Conservation (phyloP, 2,888 invertebrate species). For the Pammene aurita region DNA sequence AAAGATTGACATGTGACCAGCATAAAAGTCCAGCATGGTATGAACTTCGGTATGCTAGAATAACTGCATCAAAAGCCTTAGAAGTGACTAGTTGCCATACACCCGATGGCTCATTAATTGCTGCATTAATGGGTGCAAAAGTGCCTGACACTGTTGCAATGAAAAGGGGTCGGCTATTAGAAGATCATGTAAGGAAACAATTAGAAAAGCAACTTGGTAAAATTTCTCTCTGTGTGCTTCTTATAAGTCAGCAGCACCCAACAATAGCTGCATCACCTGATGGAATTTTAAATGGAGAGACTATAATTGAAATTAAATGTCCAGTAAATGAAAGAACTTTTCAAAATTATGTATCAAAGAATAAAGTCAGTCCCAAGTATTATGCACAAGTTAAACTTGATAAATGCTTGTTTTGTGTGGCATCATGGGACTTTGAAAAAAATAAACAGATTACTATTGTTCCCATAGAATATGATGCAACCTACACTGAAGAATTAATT, state of each 20-base stretch:
- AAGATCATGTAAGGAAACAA: background rate
- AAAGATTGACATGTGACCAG: too few species aligned
- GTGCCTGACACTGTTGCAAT: conserved; percentile 1
- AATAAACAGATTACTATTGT: too few species aligned
- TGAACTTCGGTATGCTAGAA: conserved; percentile 1
- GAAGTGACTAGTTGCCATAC: too few species aligned
- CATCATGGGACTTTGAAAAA: too few species aligned
- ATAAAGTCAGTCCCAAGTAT: too few species aligned
- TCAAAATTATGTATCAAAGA: too few species aligned
- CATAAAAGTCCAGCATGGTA: background rate
- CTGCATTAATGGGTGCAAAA: conserved; percentile 3
- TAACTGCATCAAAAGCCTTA: background rate
- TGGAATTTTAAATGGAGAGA: conserved; percentile 1
- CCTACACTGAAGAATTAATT: too few species aligned
- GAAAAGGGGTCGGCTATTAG: background rate
- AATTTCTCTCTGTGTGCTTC: background rate
- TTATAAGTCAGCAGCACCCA: background rate
- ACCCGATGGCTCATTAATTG: background rate
- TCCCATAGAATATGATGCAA: too few species aligned
- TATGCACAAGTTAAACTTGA: too few species aligned
- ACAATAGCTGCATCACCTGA: background rate
- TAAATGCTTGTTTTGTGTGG: too few species aligned
- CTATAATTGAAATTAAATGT: background rate
- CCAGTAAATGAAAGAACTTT: too few species aligned
- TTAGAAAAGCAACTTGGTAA: background rate